A percentile compares a stretch with the other conserved stretches of the same genome.
These are phyloP conservation scores for Coranthus polyacanthus DNA, from an alignment of 2,797 vertebrate species.

Conservation along the genomic window DNA sequence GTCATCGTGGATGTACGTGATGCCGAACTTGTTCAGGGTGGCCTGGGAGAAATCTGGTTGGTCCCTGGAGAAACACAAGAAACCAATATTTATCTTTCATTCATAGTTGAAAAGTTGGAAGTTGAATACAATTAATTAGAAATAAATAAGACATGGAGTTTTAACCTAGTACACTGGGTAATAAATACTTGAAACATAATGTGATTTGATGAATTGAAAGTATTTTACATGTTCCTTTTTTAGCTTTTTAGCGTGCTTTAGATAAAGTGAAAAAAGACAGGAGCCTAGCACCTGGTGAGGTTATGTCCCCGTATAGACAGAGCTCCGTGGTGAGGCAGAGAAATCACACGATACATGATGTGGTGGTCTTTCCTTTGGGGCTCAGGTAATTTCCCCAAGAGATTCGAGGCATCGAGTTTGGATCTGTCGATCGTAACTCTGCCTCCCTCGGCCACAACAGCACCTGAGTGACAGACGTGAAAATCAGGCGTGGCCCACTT, in stretches of 20 bases:
- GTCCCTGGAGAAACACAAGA: conserved; percentile 64
- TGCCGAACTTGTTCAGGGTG: conserved; percentile 87
- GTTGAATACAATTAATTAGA: too few species aligned
- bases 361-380: conserved; percentile 82
- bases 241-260: too few species aligned
- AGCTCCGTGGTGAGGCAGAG: conserved; percentile 85
- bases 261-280: too few species aligned
- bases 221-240: too few species aligned
- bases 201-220: too few species aligned
- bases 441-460: conserved; percentile 88
- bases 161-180: too few species aligned
- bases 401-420: conserved; percentile 92
- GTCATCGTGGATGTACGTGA: conserved; percentile 90
- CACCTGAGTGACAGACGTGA: conserved; percentile 79
- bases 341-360: conserved; percentile 89
- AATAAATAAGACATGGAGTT: too few species aligned
- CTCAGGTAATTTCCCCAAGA: conserved; percentile 86
- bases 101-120: not conserved
- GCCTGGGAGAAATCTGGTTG: conserved; percentile 90
- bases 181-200: too few species aligned
- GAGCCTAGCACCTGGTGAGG: conserved; percentile 83
- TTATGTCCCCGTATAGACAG: conserved; percentile 87
- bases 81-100: not conserved
- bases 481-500: too few species aligned
- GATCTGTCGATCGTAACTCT: conserved; percentile 87